Base-by-base conservation (phyloP, 2,888 invertebrate genomes). In the Dermolepida albohirtum region DNA sequence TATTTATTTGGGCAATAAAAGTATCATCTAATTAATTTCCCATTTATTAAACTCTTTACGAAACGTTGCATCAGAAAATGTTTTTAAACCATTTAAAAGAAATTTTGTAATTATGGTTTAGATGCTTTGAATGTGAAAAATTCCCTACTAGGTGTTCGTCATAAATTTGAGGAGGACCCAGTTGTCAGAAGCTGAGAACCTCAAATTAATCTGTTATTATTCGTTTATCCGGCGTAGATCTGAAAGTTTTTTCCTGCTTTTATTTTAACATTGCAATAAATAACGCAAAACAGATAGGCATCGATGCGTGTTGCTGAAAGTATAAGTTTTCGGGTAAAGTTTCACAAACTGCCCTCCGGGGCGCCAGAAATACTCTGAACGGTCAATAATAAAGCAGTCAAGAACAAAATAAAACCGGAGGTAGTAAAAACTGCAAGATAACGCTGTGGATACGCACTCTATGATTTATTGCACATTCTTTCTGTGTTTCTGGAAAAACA, bases 251-350 rank as follows among this genome's bases (percentile, higher is more conserved):
- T 62, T 40, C 65, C 69, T 63, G 68, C 69, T 70, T 68, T 71
- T 70, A 67, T 70, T 71, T 70, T 71, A 71, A 70, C 69, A 68
- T 70, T 66, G 71, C 70, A 66, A 71, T 71, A 71, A 71, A 71
- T 71, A 68, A 71, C 67, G 62, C 54, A 49, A 57, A 64, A 44
- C 1, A 47, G 69, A 67, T 62, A 68, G 65, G 63, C 57, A 69
- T 68, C 68, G 64, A 55, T 66, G 67, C 49, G 27, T 43, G 54
- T 68, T 49, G 65, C 43, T 67, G 65, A 66, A 68, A 66, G 70
- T 68, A 55, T 68, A 70, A 70, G 43, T 71, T 71, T 70, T 66
- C 52, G 70, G 70, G 22, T 54, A 43, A 68, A 70, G 67, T 70
- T 71, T 67, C 51, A 59, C 59, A 54, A 66, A 71, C 71, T 64